Percentiles rank a stretch among this genome's conserved stretches.
phyloP scores from a whole-genome alignment of 2,797 vertebrate species.

The Anguilla megastoma region DNA sequence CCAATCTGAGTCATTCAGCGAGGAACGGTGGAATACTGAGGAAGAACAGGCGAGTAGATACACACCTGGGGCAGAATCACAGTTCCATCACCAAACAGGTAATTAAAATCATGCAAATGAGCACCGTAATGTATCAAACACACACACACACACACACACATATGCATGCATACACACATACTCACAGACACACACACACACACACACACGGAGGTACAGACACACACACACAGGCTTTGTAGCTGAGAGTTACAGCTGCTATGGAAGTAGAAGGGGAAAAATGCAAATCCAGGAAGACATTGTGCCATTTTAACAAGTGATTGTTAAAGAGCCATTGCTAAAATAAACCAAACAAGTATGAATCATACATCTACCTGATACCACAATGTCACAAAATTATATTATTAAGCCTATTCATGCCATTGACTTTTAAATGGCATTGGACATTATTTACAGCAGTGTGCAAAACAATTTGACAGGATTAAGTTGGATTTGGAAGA shows the following conservation, averaged over 20 bases:
- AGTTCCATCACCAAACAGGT: constrained; percentile 60
- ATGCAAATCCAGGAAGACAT: background rate
- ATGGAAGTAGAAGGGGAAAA: constrained; percentile 21
- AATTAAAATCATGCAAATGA: constrained; percentile 74
- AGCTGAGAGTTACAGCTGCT: background rate
- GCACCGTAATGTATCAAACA: constrained; percentile 37
- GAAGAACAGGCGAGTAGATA: constrained; percentile 52
- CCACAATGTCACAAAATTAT: background rate
- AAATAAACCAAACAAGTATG: background rate
- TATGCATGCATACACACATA: background rate
- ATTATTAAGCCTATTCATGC: background rate
- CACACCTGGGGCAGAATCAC: constrained; percentile 62
- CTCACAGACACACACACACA: background rate
- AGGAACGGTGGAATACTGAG: constrained; percentile 38
- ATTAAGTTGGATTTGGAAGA: background rate
- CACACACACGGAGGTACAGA: background rate
- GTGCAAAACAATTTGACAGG: background rate
- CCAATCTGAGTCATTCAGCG: constrained; percentile 61
- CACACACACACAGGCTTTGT: constrained; percentile 9
- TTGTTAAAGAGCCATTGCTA: background rate
- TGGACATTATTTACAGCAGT: background rate
- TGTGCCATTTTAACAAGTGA: background rate
- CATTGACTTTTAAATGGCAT: background rate
- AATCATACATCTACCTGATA: background rate
- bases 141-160: background rate